These are phyloP conservation scores for Mesoligia furuncula DNA, from an alignment of 2,888 invertebrate genomes.

Conservation along the genomic window DNA sequence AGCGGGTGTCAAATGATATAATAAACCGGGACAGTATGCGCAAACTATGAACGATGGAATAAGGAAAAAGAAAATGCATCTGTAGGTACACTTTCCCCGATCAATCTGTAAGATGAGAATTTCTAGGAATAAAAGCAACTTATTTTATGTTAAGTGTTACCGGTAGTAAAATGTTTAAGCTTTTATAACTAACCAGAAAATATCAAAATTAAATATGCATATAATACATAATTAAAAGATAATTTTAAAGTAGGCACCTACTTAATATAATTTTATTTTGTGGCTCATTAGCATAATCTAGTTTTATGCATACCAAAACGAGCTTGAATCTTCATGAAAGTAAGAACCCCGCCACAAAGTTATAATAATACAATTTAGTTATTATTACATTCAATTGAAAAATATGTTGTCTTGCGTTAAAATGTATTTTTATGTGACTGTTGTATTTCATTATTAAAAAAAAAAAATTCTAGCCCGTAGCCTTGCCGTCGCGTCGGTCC, in stretches of 20 bases:
- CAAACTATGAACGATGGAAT: not conserved
- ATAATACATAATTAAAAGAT: not conserved
- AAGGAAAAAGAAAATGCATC: not conserved
- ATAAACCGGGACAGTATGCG: no score
- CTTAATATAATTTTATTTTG: not conserved
- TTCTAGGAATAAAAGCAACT: not conserved
- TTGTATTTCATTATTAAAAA: not conserved
- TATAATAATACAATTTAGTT: not conserved
- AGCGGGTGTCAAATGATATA: not conserved
- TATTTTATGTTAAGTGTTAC: not conserved
- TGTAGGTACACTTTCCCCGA: not conserved
- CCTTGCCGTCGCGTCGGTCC: conserved; percentile 19
- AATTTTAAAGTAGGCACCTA: not conserved
- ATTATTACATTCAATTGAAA: no score
- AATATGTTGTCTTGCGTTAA: not conserved
- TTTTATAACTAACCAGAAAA: not conserved
- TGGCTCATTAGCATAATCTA: not conserved
- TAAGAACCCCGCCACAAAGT: not conserved
- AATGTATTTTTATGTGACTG: not conserved
- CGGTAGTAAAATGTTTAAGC: not conserved
- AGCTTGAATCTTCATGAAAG: not conserved
- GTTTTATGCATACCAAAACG: not conserved
- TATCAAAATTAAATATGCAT: not conserved
- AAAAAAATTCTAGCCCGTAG: not conserved
- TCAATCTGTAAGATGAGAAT: not conserved